Conservation (phyloP, 1,140 invertebrate genomes). For the Nautilus pompilius region DNA sequence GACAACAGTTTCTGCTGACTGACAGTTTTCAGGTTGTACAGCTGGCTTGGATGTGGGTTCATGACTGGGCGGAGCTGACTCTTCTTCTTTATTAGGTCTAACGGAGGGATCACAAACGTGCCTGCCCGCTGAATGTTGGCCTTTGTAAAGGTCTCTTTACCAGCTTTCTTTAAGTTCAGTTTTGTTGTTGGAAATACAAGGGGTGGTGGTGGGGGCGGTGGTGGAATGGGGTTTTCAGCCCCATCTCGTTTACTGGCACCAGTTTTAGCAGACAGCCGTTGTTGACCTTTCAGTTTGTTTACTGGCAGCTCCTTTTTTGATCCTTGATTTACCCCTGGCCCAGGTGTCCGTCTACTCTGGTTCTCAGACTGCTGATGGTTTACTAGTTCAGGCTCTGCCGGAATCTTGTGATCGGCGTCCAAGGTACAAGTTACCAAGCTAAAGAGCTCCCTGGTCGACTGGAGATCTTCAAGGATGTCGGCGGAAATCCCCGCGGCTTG, state of each 20-base stretch:
- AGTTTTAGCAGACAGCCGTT: background rate
- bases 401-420: constrained; percentile 19
- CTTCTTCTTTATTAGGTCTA: constrained; percentile 23
- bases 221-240: constrained; percentile 13
- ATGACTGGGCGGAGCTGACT: constrained; percentile 19
- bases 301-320: background rate
- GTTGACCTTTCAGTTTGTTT: background rate
- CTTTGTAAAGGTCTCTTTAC: background rate
- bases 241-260: constrained; percentile 8
- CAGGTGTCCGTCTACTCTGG: background rate
- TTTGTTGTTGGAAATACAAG: background rate
- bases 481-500: constrained; percentile 31
- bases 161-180: background rate
- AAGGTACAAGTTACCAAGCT: constrained; percentile 29
- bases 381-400: constrained; percentile 4
- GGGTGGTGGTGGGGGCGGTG: constrained; percentile 16
- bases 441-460: constrained; percentile 32
- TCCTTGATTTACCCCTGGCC: constrained; percentile 8
- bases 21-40: constrained; percentile 17
- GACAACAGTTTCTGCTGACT: constrained; percentile 15
- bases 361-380: background rate
- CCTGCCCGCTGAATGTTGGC: background rate
- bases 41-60: constrained; percentile 27
- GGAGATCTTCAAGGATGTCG: constrained; percentile 27
- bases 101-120: constrained; percentile 14